Percentiles rank a stretch among this genome's conserved stretches.
Conservation (phyloP, 1,140 invertebrate species). For the Daktulosphaira vitifoliae region DNA sequence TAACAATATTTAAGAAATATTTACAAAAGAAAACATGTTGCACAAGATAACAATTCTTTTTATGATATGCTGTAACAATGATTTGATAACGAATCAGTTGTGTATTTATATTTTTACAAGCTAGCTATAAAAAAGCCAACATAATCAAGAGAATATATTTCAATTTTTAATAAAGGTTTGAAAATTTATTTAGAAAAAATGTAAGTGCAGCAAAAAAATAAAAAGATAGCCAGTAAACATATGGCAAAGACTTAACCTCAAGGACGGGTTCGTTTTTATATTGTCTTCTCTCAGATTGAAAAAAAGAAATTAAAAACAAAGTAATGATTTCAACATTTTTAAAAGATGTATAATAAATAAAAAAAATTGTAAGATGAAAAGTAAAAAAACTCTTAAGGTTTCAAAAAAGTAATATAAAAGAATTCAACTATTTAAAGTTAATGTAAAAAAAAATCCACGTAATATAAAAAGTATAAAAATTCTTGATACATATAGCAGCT, state of each 20-base stretch:
- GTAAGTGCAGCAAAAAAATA: neutral
- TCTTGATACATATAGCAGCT: slow-evolving; percentile 6
- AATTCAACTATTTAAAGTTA: neutral
- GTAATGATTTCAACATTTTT: neutral
- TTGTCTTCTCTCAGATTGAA: slow-evolving; percentile 21
- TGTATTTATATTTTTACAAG: neutral
- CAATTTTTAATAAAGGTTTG: neutral
- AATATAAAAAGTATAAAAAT: neutral
- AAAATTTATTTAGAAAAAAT: slow-evolving; percentile 5
- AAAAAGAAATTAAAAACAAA: slow-evolving; percentile 6
- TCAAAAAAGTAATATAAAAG: slow-evolving; percentile 12
- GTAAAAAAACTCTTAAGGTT: neutral
- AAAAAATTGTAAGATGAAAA: neutral
- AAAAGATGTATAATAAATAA: neutral
- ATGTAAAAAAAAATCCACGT: neutral
- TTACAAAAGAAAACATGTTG: slow-evolving; percentile 25
- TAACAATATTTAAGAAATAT: slow-evolving; percentile 11
- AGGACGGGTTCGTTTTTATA: slow-evolving; percentile 28
- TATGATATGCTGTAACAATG: slow-evolving; percentile 24
- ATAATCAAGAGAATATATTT: slow-evolving; percentile 13
- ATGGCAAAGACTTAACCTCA: slow-evolving; percentile 10
- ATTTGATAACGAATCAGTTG: slow-evolving; percentile 5
- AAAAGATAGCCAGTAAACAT: neutral
- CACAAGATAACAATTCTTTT: slow-evolving; percentile 3
- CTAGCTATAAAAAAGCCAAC: slow-evolving; percentile 18